These are phyloP conservation scores for Pseudanteris insignis DNA, from an alignment of 2,888 invertebrate species.

Conservation along the genomic window DNA sequence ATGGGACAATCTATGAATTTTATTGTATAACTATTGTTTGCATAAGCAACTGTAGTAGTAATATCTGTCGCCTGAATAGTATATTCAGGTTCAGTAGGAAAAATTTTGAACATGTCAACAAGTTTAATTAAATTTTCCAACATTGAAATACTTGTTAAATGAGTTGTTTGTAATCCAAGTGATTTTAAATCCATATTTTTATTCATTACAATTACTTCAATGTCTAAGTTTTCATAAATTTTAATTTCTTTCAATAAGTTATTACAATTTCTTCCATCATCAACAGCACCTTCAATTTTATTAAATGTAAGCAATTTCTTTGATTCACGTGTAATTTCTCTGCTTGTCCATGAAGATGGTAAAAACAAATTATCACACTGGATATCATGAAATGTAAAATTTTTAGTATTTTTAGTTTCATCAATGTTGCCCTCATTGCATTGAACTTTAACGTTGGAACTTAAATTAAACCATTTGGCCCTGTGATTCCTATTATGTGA, in stretches of 20 bases:
- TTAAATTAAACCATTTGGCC: too few relatives aligned
- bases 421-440: too few relatives aligned
- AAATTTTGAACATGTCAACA: not conserved
- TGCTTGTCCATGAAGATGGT: not conserved
- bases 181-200: not conserved
- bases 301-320: not conserved
- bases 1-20: not conserved
- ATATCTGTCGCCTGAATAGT: not conserved
- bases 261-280: not conserved
- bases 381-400: too few relatives aligned
- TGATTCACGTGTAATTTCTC: not conserved
- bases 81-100: not conserved
- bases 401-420: too few relatives aligned
- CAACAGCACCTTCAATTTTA: not conserved
- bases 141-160: not conserved
- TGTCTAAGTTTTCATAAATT: not conserved
- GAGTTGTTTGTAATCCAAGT: not conserved
- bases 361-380: not conserved
- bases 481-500: too few relatives aligned
- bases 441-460: too few relatives aligned
- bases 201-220: not conserved
- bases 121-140: not conserved
- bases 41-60: not conserved
- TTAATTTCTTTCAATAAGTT: not conserved
- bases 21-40: not conserved